Percentiles rank a stretch among this genome's conserved stretches.
phyloP scores from a whole-genome alignment of 1,140 invertebrate genomes.

The Pogonomyrmex californicus region DNA sequence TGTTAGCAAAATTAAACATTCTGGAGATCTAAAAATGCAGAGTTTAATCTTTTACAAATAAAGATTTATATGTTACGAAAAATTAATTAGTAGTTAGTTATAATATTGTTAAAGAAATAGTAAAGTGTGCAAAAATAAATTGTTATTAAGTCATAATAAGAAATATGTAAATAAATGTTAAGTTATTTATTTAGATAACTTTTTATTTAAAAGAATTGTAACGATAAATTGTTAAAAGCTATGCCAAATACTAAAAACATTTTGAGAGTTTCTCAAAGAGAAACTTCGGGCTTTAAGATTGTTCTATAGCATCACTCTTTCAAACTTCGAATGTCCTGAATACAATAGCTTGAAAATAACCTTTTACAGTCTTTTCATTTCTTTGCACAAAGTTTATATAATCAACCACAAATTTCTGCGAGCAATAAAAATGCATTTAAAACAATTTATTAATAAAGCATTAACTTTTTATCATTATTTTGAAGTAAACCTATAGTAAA shows the following conservation, averaged over 20 bases:
- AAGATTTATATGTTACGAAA: background rate
- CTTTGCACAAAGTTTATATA: background rate
- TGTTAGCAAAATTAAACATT: conserved; percentile 23
- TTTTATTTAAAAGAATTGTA: conserved; percentile 3
- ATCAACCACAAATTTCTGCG: background rate
- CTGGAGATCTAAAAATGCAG: background rate
- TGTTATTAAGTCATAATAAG: conserved; percentile 6
- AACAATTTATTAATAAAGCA: background rate
- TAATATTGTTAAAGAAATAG: background rate
- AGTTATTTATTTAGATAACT: background rate
- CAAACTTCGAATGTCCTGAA: conserved; percentile 13
- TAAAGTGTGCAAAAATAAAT: background rate
- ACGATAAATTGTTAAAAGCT: background rate
- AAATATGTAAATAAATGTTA: conserved; percentile 9
- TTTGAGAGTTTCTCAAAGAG: conserved; percentile 28
- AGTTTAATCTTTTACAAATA: background rate
- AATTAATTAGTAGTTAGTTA: background rate
- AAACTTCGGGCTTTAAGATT: conserved; percentile 29
- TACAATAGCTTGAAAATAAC: conserved; percentile 16
- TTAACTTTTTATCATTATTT: background rate
- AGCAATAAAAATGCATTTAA: background rate
- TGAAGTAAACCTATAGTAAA: background rate
- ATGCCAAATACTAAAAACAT: conserved; percentile 6
- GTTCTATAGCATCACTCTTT: background rate
- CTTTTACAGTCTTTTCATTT: conserved; percentile 9